Conservation (phyloP, 2,888 invertebrate species). For the Piscicola geometra region DNA sequence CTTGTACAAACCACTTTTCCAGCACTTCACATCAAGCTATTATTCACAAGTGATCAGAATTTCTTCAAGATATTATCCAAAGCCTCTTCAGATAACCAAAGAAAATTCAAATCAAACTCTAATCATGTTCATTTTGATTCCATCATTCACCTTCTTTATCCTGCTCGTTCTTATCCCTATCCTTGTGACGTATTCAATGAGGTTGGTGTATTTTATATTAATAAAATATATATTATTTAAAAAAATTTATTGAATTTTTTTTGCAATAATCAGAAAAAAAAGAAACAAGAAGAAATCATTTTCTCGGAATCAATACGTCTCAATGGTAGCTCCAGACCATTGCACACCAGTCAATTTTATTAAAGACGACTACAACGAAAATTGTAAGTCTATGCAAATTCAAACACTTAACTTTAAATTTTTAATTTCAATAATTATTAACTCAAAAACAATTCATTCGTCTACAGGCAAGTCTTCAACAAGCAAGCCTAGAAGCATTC, state of each 20-base stretch:
- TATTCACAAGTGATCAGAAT: slow-evolving; percentile 1
- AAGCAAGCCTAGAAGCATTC: slow-evolving; percentile 6
- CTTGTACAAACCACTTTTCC: no score
- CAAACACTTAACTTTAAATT: neutral
- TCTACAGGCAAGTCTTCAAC: neutral
- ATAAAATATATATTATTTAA: no score
- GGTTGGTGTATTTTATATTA: neutral
- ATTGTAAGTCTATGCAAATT: neutral
- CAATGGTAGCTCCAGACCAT: neutral
- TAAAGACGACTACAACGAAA: neutral
- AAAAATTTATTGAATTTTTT: neutral
- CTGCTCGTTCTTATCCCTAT: neutral
- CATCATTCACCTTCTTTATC: neutral
- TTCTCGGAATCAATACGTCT: neutral
- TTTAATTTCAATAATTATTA: neutral
- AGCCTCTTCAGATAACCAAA: neutral
- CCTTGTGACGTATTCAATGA: neutral
- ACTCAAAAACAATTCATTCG: neutral
- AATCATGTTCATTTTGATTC: neutral
- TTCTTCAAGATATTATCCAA: neutral
- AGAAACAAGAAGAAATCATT: neutral
- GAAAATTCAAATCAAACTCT: neutral
- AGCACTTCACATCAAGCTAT: slow-evolving; percentile 8
- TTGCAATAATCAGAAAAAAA: neutral
- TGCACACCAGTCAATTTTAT: neutral